These are phyloP conservation scores for Apocheima hispidaria DNA, from an alignment of 2,888 invertebrate genomes.

Conservation along the genomic window DNA sequence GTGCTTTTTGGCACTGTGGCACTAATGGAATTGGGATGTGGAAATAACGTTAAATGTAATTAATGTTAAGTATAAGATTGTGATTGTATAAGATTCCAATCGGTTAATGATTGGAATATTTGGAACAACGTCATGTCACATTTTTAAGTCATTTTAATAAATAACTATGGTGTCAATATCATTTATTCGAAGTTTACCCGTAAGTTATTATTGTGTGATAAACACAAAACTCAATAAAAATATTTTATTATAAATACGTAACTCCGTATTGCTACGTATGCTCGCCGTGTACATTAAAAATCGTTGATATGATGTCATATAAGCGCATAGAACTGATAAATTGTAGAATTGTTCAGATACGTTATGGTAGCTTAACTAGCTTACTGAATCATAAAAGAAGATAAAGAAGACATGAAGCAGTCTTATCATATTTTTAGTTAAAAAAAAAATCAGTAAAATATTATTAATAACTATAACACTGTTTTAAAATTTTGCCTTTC, in stretches of 20 bases:
- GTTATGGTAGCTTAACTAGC: too few relatives aligned
- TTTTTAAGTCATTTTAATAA: conserved; percentile 7
- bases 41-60: conserved; percentile 33
- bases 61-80: not conserved
- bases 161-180: conserved; percentile 2
- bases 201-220: conserved; percentile 7
- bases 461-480: too few relatives aligned
- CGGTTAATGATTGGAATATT: not conserved
- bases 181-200: conserved; percentile 19
- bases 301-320: conserved; percentile 27
- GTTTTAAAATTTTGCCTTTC: too few relatives aligned
- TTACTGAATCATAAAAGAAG: too few relatives aligned
- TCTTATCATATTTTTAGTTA: too few relatives aligned
- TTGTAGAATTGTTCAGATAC: too few relatives aligned
- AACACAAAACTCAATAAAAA: conserved; percentile 1
- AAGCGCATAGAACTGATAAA: too few relatives aligned
- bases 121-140: conserved; percentile 4
- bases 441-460: too few relatives aligned
- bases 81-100: conserved; percentile 7
- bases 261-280: not conserved
- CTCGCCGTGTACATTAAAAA: conserved; percentile 22
- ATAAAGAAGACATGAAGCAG: too few relatives aligned
- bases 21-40: conserved; percentile 41
- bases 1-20: conserved; percentile 45
- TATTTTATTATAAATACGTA: not conserved